Percentiles rank a stretch among this genome's conserved stretches.
Conservation (phyloP, 2,113 vertebrate species). For the Pseudolaguvia tuberculata region DNA sequence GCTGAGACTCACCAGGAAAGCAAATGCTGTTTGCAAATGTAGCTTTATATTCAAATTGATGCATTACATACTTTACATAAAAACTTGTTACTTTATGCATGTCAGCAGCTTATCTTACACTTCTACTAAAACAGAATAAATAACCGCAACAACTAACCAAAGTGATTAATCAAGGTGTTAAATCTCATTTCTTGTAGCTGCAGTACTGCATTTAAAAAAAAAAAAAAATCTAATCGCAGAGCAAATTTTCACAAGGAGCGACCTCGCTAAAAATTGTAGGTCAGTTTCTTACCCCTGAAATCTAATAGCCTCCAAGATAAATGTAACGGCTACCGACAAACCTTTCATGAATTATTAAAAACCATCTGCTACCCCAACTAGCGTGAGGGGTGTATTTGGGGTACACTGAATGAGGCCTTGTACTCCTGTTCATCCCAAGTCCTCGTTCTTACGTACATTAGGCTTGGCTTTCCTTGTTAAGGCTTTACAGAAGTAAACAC, state of each 20-base stretch:
- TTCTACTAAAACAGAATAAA: slow-evolving; percentile 25
- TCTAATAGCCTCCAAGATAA: slow-evolving; percentile 58
- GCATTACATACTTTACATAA: background rate
- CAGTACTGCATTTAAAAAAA: slow-evolving; percentile 2
- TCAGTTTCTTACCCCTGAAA: slow-evolving; percentile 47
- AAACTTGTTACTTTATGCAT: slow-evolving; percentile 9
- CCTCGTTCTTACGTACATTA: background rate
- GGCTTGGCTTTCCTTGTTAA: slow-evolving; percentile 6
- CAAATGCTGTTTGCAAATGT: background rate
- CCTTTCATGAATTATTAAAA: slow-evolving; percentile 69
- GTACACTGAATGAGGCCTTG: slow-evolving; percentile 52
- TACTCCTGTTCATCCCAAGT: slow-evolving; percentile 49
- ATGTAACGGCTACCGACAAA: slow-evolving; percentile 57
- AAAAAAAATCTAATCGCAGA: slow-evolving; percentile 12
- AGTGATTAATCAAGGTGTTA: slow-evolving; percentile 30
- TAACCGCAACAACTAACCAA: slow-evolving; percentile 10
- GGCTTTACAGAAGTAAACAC: slow-evolving; percentile 10
- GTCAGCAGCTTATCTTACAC: slow-evolving; percentile 3
- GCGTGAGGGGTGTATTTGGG: slow-evolving; percentile 49
- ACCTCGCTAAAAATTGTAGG: slow-evolving; percentile 39
- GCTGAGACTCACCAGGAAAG: background rate
- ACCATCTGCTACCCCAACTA: slow-evolving; percentile 62
- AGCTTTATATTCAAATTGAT: background rate
- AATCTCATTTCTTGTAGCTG: slow-evolving; percentile 29
- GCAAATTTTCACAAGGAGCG: slow-evolving; percentile 26